Conservation (phyloP, 2,797 vertebrate genomes). For the Propithecus perrieri region DNA sequence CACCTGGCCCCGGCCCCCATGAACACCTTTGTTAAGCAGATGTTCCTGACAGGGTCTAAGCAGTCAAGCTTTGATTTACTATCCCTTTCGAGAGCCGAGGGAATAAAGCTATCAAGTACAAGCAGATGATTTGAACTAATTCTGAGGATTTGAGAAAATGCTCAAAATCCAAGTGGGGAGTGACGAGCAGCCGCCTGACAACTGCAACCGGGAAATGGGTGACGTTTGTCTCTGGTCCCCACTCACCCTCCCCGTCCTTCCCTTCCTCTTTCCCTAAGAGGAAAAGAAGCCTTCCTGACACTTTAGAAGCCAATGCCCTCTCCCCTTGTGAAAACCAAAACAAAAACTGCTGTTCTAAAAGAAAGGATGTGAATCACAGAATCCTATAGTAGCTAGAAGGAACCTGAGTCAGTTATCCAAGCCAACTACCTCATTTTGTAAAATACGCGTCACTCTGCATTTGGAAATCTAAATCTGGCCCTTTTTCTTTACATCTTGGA, state of each 20-base stretch:
- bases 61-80: not conserved
- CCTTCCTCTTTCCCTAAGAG: not conserved
- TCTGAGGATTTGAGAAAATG: slow-evolving; percentile 3
- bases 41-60: not conserved
- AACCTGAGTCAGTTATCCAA: not conserved
- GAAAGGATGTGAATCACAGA: not conserved
- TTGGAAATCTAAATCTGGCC: not conserved
- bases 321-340: not conserved
- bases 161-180: not conserved
- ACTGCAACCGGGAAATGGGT: not conserved
- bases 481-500: not conserved
- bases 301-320: not conserved
- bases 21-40: no score
- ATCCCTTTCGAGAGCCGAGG: not conserved
- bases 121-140: not conserved
- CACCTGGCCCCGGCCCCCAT: not conserved
- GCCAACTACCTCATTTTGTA: not conserved
- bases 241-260: not conserved
- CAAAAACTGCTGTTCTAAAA: not conserved
- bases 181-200: not conserved
- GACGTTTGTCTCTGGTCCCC: not conserved
- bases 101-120: not conserved
- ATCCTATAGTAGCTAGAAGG: not conserved
- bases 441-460: not conserved
- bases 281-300: not conserved